Percentiles rank a stretch among this genome's conserved stretches.
Evolutionary conservation across 2,888 invertebrate genomes (phyloP).

Genomic region (Brenthis daphne): DNA sequence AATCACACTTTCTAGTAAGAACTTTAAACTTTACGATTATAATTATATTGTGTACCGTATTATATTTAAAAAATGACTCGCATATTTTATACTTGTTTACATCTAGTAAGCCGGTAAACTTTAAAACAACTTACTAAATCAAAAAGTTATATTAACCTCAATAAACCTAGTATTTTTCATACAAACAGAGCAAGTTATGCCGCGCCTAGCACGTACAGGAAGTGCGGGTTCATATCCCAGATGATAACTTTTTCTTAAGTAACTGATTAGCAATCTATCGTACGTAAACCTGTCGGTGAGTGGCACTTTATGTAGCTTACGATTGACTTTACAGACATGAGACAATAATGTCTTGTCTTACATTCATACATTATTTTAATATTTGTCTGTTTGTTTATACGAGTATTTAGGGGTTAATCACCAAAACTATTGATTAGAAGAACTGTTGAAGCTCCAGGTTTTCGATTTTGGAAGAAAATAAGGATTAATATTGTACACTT

Average conservation of each 20-base stretch:
- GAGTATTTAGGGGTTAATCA: too few relatives aligned
- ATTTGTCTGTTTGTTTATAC: too few relatives aligned
- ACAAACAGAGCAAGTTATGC: slow-evolving; percentile 19
- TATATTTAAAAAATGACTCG: too few relatives aligned
- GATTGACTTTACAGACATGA: slow-evolving; percentile 15
- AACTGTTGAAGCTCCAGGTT: too few relatives aligned
- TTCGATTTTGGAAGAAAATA: too few relatives aligned
- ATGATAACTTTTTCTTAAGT: slow-evolving; percentile 33
- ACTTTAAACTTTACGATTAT: too few relatives aligned
- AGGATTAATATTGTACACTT: too few relatives aligned
- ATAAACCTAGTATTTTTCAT: neutral
- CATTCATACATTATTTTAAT: neutral
- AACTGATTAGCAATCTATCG: slow-evolving; percentile 36
- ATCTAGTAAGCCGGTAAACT: neutral
- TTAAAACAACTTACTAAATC: neutral
- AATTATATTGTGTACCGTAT: too few relatives aligned
- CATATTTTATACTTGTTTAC: too few relatives aligned
- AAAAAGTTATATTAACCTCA: slow-evolving; percentile 5
- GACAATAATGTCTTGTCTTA: slow-evolving; percentile 19
- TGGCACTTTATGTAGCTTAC: slow-evolving; percentile 28
- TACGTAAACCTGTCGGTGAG: slow-evolving; percentile 34
- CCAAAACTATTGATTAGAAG: too few relatives aligned
- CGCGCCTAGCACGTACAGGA: slow-evolving; percentile 26
- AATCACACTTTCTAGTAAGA: too few relatives aligned
- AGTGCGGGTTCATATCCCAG: slow-evolving; percentile 35